Evolutionary conservation across 2,888 invertebrate species (phyloP).

Genomic region (Noctuana brunneofusca): DNA sequence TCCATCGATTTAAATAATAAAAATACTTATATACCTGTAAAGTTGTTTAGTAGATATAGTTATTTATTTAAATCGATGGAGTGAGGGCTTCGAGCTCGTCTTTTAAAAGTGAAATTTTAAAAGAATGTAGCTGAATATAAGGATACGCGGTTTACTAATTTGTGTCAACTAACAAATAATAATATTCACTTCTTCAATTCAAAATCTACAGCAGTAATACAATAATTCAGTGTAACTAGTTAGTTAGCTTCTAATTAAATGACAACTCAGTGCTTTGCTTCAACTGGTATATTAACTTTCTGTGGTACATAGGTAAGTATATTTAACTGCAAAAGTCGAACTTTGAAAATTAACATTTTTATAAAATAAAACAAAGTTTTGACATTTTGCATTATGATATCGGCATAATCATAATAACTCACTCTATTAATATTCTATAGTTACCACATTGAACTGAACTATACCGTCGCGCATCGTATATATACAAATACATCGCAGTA

Average conservation of each 20-base stretch:
- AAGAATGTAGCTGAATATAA: constrained; percentile 60
- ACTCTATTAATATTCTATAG: constrained; percentile 29
- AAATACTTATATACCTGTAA: constrained; percentile 78
- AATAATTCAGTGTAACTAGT: constrained; percentile 6
- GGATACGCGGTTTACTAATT: constrained; percentile 60
- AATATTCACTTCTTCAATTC: constrained; percentile 43
- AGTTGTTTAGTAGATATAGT: constrained; percentile 74
- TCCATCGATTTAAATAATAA: too few relatives aligned
- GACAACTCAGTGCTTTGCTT: not conserved
- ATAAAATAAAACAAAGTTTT: constrained; percentile 65
- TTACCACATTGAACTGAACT: constrained; percentile 56
- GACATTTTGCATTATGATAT: constrained; percentile 64
- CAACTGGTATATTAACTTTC: not conserved
- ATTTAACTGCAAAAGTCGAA: constrained; percentile 69
- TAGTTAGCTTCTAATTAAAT: not conserved
- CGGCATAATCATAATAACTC: constrained; percentile 38
- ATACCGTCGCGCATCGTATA: constrained; percentile 43
- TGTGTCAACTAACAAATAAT: constrained; percentile 57
- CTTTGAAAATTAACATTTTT: constrained; percentile 58
- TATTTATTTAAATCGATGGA: constrained; percentile 74
- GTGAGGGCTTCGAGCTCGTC: constrained; percentile 66
- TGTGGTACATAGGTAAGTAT: not conserved
- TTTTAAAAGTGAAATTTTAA: constrained; percentile 77
- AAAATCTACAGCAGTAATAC: constrained; percentile 36
- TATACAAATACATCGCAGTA: constrained; percentile 57